These are phyloP conservation scores for Acleris laterana DNA, from an alignment of 2,888 invertebrate genomes.

Conservation along the genomic window DNA sequence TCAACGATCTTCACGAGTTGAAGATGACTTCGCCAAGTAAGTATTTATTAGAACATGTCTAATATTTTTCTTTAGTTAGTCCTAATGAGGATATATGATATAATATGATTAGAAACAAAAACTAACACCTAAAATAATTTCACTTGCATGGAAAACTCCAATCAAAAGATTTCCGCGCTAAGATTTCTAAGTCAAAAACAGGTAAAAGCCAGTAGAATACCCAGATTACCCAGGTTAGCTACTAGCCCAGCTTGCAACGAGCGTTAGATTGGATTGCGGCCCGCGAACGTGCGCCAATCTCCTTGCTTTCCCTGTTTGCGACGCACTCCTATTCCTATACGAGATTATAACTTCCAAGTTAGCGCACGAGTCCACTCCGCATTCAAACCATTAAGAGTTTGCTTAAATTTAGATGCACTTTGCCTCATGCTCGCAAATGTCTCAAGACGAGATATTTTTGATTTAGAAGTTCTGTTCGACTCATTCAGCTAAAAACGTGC, in stretches of 20 bases:
- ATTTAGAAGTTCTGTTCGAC: not conserved
- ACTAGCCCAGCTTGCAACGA: slow-evolving; percentile 5
- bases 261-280: slow-evolving; percentile 41
- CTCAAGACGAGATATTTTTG: not conserved
- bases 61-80: no score
- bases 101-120: no score
- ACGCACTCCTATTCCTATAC: slow-evolving; percentile 15
- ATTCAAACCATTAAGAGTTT: slow-evolving; percentile 46
- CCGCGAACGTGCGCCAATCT: slow-evolving; percentile 36
- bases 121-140: no score
- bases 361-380: slow-evolving; percentile 19
- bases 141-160: no score
- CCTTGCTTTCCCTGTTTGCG: slow-evolving; percentile 12
- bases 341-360: slow-evolving; percentile 21
- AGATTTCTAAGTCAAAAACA: no score
- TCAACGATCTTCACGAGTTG: no score
- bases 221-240: slow-evolving; percentile 12
- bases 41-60: no score
- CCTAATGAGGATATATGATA: no score
- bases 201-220: not conserved
- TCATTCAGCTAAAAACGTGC: no score
- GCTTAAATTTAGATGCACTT: slow-evolving; percentile 49
- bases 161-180: no score
- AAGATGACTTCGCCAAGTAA: no score
- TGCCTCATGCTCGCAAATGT: slow-evolving; percentile 17